Percentiles rank a stretch among this genome's conserved stretches.
Evolutionary conservation across 2,113 vertebrate species (phyloP).

Genomic region (Axis porcinus): DNA sequence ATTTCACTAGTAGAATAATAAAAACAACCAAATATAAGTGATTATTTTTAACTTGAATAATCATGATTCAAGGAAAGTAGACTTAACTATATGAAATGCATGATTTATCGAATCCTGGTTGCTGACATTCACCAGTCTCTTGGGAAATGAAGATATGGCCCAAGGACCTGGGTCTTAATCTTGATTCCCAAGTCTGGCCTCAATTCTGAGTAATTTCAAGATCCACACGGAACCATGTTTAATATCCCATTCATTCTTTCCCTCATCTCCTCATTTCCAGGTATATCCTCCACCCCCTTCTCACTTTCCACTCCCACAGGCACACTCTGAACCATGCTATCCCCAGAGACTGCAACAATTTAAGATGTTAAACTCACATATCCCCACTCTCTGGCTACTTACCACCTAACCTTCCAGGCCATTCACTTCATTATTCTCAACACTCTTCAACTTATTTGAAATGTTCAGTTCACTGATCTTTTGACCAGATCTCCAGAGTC

Average conservation of each 20-base stretch:
- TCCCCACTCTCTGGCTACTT: neutral
- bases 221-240: neutral
- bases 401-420: neutral
- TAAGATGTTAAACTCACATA: neutral
- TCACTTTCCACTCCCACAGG: neutral
- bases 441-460: neutral
- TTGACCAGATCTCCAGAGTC: neutral
- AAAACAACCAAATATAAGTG: neutral
- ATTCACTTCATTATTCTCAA: neutral
- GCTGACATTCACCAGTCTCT: neutral
- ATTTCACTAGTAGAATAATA: slow-evolving; percentile 4
- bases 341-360: neutral
- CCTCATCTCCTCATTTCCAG: neutral
- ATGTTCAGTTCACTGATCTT: neutral
- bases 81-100: neutral
- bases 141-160: neutral
- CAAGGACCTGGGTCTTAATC: neutral
- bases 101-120: neutral
- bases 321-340: neutral
- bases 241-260: neutral
- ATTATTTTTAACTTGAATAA: neutral
- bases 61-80: neutral
- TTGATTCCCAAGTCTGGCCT: neutral
- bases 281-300: neutral
- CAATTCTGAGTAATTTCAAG: neutral